A percentile compares a stretch with the other conserved stretches of the same genome.
phyloP scores from a whole-genome alignment of 2,888 invertebrate species.

The Ormyrus nitidulus region DNA sequence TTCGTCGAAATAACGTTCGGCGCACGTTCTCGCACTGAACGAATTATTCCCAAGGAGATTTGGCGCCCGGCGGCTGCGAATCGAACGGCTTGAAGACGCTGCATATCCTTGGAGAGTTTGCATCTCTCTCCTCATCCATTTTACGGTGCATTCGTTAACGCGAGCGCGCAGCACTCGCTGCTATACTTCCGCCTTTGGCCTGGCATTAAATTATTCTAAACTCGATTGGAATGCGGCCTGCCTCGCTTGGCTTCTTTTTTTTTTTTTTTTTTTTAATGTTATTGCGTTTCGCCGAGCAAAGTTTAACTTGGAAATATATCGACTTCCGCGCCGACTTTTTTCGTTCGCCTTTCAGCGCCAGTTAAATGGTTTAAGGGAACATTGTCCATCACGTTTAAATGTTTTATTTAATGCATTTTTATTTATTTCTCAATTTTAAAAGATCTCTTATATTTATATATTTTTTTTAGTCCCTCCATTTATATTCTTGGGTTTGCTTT shows the following conservation, averaged over 20 bases:
- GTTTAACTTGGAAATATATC: no score
- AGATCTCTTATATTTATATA: no score
- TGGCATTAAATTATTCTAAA: constrained; percentile 13
- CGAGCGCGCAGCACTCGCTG: background rate
- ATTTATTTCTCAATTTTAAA: no score
- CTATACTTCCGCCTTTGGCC: no score
- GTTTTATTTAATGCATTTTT: no score
- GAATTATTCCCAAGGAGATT: constrained; percentile 40
- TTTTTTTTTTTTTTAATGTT: background rate
- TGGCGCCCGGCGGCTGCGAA: background rate
- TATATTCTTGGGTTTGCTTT: no score
- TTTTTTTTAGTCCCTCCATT: no score
- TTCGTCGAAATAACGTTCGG: constrained; percentile 24
- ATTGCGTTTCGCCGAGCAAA: no score
- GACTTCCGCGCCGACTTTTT: no score
- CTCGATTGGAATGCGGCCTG: background rate
- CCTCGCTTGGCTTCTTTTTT: background rate
- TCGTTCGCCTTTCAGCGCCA: no score
- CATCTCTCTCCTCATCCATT: background rate
- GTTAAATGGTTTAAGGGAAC: no score
- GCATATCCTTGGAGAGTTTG: constrained; percentile 37
- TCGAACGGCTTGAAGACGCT: constrained; percentile 6
- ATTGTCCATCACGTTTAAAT: no score
- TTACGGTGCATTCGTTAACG: constrained; percentile 29
- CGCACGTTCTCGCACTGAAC: constrained; percentile 19